Percentiles rank a stretch among this genome's conserved stretches.
Evolutionary conservation across 2,888 invertebrate species (phyloP).

Genomic region (Capitulum mitella): DNA sequence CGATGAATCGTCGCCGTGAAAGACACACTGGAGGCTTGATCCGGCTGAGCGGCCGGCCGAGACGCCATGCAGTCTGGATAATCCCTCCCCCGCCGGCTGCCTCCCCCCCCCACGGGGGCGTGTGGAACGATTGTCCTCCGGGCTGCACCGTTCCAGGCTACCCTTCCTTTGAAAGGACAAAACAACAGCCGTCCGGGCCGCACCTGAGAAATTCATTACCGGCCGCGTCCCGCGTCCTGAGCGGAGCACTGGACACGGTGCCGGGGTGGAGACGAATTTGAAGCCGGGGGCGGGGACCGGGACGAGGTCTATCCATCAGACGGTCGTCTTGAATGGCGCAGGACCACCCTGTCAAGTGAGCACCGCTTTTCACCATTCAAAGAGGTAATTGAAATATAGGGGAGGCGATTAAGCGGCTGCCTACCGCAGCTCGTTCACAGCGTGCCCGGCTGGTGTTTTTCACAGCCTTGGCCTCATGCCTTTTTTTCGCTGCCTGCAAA

Average conservation of each 20-base stretch:
- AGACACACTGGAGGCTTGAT: neutral
- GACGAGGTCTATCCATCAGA: neutral
- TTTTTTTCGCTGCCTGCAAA: no score
- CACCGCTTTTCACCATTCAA: neutral
- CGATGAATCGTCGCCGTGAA: neutral
- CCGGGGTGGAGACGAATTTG: neutral
- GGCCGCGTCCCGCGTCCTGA: neutral
- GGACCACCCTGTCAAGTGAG: neutral
- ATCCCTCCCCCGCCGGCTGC: neutral
- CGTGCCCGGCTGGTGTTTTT: neutral
- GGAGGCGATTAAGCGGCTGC: neutral
- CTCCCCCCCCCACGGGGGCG: neutral
- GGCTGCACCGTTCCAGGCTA: neutral
- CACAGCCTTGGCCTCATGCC: no score
- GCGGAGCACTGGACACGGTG: neutral
- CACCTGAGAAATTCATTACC: conserved; percentile 6
- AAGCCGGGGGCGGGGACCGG: neutral
- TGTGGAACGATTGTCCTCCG: neutral
- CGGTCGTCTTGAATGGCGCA: neutral
- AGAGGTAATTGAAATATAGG: conserved; percentile 11
- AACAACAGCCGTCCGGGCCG: neutral
- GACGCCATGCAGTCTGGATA: conserved; percentile 16
- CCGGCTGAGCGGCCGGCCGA: neutral
- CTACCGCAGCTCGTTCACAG: neutral
- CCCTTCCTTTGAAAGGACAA: neutral